Conservation (phyloP, 2,797 vertebrate species). For the Pipistrellus pygmaeus region DNA sequence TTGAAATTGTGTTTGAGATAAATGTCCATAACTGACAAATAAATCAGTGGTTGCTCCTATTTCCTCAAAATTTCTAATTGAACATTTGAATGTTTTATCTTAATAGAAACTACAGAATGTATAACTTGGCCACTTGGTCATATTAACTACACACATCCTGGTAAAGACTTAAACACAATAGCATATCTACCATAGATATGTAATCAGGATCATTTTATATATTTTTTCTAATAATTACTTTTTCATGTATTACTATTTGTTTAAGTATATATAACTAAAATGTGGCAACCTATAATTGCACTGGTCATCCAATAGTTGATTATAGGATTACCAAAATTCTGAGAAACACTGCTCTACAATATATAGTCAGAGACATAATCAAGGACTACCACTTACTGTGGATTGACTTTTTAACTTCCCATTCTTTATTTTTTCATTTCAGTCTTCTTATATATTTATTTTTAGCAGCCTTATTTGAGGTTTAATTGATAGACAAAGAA, state of each 20-base stretch:
- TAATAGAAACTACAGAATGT: neutral
- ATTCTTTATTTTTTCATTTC: neutral
- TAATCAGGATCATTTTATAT: neutral
- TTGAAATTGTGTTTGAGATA: neutral
- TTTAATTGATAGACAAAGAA: neutral
- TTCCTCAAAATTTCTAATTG: neutral
- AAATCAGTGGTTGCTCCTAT: neutral
- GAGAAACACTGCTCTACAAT: neutral
- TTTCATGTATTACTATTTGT: neutral
- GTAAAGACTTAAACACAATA: neutral
- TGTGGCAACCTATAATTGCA: neutral
- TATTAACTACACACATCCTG: neutral
- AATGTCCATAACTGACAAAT: neutral
- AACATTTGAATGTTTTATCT: conserved; percentile 11
- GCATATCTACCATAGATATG: neutral
- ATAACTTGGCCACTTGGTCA: neutral
- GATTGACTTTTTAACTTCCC: neutral
- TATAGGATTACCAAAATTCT: neutral
- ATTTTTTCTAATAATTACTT: conserved; percentile 13
- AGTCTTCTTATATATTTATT: neutral
- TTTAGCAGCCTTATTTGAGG: neutral
- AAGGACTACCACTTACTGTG: neutral
- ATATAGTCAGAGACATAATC: neutral
- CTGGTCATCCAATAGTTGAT: neutral
- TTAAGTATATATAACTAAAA: neutral